Evolutionary conservation across 2,113 vertebrate genomes (phyloP).

Genomic region (Isurus oxyrinchus): DNA sequence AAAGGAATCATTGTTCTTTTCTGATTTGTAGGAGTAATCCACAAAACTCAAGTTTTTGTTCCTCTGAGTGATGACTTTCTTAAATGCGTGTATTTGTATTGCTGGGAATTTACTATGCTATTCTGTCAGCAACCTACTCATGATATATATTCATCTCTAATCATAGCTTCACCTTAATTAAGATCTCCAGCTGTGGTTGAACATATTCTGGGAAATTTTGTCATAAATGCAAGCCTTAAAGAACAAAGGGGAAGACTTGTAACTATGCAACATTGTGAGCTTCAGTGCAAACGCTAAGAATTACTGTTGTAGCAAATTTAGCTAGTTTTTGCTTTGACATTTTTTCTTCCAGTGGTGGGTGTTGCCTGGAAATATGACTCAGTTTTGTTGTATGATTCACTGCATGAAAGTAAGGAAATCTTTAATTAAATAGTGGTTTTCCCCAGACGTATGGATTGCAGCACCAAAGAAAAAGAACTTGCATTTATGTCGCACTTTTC

Average conservation of each 20-base stretch:
- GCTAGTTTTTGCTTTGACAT: background rate
- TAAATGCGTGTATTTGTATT: background rate
- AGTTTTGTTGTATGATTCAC: conserved; percentile 2
- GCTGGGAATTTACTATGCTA: background rate
- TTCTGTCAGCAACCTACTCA: background rate
- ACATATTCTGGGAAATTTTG: background rate
- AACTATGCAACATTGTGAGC: background rate
- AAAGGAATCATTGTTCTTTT: background rate
- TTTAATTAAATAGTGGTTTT: background rate
- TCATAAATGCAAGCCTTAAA: background rate
- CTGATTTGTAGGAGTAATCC: background rate
- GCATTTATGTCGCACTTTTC: background rate
- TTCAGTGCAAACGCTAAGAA: background rate
- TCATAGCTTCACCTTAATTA: background rate
- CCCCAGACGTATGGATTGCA: background rate
- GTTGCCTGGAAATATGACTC: conserved; percentile 33
- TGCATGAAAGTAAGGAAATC: conserved; percentile 2
- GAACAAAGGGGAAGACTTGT: background rate
- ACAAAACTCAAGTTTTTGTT: background rate
- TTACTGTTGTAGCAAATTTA: background rate
- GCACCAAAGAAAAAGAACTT: conserved; percentile 5
- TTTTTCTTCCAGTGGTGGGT: background rate
- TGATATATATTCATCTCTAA: background rate
- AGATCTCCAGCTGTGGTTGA: background rate
- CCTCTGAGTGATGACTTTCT: background rate